Base-by-base conservation (phyloP, 2,113 vertebrate species). In the Dromas ardeola region DNA sequence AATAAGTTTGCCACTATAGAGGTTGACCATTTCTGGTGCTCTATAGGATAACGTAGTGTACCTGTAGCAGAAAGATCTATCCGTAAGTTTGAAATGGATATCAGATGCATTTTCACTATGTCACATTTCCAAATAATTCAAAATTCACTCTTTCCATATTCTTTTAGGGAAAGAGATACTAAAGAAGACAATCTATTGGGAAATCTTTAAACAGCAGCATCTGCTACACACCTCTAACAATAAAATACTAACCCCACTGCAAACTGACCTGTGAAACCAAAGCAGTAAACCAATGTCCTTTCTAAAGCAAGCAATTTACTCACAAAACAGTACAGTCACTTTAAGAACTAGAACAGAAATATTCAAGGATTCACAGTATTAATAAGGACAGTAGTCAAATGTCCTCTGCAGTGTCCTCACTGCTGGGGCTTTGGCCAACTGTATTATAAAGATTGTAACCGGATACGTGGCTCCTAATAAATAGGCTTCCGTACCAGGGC, bases 11-110 rank as follows among this genome's bases (percentile, higher is more conserved):
- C 99, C 99, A 56, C 99, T 98, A 69, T 99, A 99, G 17, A 99
- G 98, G 98, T 99, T 99, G 89, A 99, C 99, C 99, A 99, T 99
- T 98, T 99, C 99, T 67, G 99, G 99, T 62, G 99, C 99, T 69
- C 99, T 99, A 84, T 99, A 99, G 69, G 99, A 99, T n/a, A 99
- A 96, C 0, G 99, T 99, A 10, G 99, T 99, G 95, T 99, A 99
- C 98, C 99, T 99, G 97, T 5, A 97, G 93, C 45, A 81, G 74
- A 95, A 56, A 97, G 30, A 94, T 3, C 34, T 3, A 27, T 25
- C 71, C 25, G 65, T 30, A 34, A 88, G 58, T 3, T 72, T 4
- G 9, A 22, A 66, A 43, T 4, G 18, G 38, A 1, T 5, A 43
- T 36, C 65, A 73, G 25, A 5, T 17, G 23, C 18, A 42, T 43